phyloP scores from a whole-genome alignment of 2,797 vertebrate genomes.

The Bradypus variegatus region DNA sequence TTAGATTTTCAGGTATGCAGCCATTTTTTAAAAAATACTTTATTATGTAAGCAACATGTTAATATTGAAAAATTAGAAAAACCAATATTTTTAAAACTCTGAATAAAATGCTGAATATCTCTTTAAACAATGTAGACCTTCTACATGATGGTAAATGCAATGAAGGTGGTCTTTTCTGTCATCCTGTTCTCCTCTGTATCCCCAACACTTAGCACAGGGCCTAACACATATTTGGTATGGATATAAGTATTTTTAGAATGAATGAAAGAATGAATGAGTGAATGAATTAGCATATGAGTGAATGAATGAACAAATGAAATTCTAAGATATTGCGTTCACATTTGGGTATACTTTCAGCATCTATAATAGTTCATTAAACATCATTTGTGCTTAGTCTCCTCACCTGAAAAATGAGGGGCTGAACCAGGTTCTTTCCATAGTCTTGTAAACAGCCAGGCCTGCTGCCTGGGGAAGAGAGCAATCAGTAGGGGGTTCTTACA shows the following conservation, averaged over 20 bases:
- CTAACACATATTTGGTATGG: not conserved
- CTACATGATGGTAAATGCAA: not conserved
- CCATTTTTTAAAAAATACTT: not conserved
- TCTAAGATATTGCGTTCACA: not conserved
- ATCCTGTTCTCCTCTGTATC: not conserved
- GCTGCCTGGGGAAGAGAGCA: not conserved
- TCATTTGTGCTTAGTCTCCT: not conserved
- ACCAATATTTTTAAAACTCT: not conserved
- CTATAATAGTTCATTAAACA: not conserved
- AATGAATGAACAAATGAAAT: not conserved
- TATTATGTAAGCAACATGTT: not conserved
- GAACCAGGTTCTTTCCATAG: not conserved
- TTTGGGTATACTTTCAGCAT: not conserved
- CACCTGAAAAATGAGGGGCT: not conserved
- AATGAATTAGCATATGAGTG: not conserved
- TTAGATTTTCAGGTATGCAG: not conserved
- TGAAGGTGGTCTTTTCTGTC: not conserved
- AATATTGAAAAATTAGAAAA: not conserved
- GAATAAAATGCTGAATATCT: not conserved
- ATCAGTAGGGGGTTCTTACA: slow-evolving; percentile 12
- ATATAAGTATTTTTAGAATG: not conserved
- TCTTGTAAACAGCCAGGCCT: not conserved
- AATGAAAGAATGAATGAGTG: not conserved
- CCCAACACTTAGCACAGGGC: not conserved
- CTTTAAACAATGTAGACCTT: not conserved